Conservation (phyloP, 2,888 invertebrate genomes). For the Acanthoscelides obtectus region DNA sequence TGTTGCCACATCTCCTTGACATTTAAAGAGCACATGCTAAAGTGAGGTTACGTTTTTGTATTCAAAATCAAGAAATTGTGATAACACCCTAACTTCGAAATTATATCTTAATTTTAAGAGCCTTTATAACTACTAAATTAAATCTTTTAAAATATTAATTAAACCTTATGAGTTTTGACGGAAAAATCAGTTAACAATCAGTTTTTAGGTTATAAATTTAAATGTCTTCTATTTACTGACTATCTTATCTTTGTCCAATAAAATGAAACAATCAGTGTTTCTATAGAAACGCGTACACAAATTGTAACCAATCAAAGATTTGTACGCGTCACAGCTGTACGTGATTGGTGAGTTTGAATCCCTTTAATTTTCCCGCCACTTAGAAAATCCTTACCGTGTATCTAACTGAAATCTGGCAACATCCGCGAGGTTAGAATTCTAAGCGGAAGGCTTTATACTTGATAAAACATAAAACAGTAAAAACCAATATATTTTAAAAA, state of each 20-base stretch:
- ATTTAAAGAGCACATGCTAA: slow-evolving; percentile 6
- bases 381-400: slow-evolving; percentile 5
- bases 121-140: not conserved
- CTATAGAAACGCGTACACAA: slow-evolving; percentile 32
- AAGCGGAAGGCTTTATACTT: no score
- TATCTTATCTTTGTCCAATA: slow-evolving; percentile 23
- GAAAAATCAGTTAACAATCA: not conserved
- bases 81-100: not conserved
- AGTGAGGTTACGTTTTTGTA: slow-evolving; percentile 7
- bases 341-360: slow-evolving; percentile 25
- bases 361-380: slow-evolving; percentile 34
- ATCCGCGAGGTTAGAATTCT: slow-evolving; percentile 1
- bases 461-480: no score
- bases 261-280: slow-evolving; percentile 14
- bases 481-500: no score
- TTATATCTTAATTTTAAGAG: not conserved
- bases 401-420: slow-evolving; percentile 22
- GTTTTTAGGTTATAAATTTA: slow-evolving; percentile 8
- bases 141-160: not conserved
- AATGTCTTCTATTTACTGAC: not conserved
- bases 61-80: not conserved
- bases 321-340: slow-evolving; percentile 21
- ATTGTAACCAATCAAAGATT: slow-evolving; percentile 24
- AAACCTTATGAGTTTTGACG: not conserved
- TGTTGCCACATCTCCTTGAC: slow-evolving; percentile 6